These are phyloP conservation scores for Philaethria dido DNA, from an alignment of 2,888 invertebrate genomes.

Conservation along the genomic window DNA sequence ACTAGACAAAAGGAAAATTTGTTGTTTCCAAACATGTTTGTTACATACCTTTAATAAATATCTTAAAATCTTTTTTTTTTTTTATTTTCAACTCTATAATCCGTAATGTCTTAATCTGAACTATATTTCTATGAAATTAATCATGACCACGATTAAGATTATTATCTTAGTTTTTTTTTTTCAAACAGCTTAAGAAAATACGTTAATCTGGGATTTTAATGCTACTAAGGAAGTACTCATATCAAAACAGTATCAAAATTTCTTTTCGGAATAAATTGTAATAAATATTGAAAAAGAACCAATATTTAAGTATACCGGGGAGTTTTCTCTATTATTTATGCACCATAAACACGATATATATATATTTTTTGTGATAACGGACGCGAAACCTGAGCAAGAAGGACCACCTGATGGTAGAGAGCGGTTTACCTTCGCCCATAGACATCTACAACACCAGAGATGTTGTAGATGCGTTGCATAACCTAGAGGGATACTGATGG, in stretches of 20 bases:
- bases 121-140: background rate
- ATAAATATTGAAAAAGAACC: background rate
- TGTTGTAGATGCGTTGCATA: no score
- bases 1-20: constrained; percentile 25
- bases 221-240: background rate
- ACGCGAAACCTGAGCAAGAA: no score
- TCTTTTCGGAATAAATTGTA: background rate
- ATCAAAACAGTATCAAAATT: background rate
- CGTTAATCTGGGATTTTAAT: background rate
- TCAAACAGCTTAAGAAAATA: background rate
- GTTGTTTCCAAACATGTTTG: background rate
- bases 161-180: background rate
- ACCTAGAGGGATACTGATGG: no score
- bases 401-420: no score
- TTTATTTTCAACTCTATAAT: background rate
- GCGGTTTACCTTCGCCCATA: no score
- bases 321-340: background rate
- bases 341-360: background rate
- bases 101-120: background rate
- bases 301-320: no score
- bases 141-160: background rate
- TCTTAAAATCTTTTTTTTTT: background rate
- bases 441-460: no score
- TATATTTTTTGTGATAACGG: no score
- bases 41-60: background rate